Evolutionary conservation across 2,888 invertebrate genomes (phyloP).

Genomic region (Plusia festucae): DNA sequence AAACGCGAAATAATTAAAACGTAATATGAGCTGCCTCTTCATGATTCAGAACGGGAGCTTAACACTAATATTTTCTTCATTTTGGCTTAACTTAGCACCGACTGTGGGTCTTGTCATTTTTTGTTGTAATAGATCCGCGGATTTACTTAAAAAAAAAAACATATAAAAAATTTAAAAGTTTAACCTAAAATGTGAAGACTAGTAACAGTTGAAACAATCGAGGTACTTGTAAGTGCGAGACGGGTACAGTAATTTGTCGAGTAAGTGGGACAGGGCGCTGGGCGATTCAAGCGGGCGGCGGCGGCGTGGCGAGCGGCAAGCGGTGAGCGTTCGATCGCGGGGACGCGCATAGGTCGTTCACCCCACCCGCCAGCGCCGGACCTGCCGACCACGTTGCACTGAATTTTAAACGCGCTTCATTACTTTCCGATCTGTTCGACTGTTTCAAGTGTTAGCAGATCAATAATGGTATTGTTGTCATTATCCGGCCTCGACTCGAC

Average conservation of each 20-base stretch:
- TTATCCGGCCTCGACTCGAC: constrained; percentile 44
- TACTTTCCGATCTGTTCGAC: constrained; percentile 63
- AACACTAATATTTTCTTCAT: too few relatives aligned
- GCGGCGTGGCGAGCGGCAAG: constrained; percentile 58
- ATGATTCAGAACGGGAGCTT: too few relatives aligned
- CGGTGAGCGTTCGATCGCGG: constrained; percentile 79
- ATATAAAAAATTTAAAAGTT: constrained; percentile 31
- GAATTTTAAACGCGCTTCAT: constrained; percentile 68
- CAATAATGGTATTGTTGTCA: constrained; percentile 58
- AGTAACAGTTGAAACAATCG: constrained; percentile 48
- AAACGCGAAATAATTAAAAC: too few relatives aligned
- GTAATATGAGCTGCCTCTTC: too few relatives aligned
- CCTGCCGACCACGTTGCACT: constrained; percentile 69
- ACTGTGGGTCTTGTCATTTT: background rate
- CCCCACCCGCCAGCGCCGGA: constrained; percentile 72
- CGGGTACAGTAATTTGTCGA: constrained; percentile 68
- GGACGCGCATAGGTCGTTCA: constrained; percentile 85
- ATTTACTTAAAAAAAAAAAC: background rate
- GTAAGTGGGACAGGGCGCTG: constrained; percentile 64
- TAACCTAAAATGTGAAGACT: constrained; percentile 34
- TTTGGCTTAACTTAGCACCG: too few relatives aligned
- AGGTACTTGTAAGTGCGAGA: constrained; percentile 47
- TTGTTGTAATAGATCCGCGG: constrained; percentile 19
- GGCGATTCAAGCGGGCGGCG: constrained; percentile 61
- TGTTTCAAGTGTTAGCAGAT: constrained; percentile 52